phyloP scores from a whole-genome alignment of 2,888 invertebrate species.

The Heliconius sara region DNA sequence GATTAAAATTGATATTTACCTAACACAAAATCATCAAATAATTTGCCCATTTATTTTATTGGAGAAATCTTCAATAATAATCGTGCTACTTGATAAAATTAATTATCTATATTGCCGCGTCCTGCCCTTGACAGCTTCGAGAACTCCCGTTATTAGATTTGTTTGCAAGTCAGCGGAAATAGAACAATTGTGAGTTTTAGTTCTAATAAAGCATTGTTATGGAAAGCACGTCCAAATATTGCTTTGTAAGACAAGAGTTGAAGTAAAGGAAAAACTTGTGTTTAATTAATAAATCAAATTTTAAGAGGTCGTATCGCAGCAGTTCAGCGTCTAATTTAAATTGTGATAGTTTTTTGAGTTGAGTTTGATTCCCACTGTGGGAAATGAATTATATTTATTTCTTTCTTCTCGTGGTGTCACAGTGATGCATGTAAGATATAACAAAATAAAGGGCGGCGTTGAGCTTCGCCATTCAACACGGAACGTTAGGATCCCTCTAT shows the following conservation, averaged over 20 bases:
- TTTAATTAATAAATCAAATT: slow-evolving; percentile 7
- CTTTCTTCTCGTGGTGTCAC: too few relatives aligned
- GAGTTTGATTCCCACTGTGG: too few relatives aligned
- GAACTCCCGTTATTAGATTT: slow-evolving; percentile 50
- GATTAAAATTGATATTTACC: slow-evolving; percentile 4
- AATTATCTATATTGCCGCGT: slow-evolving; percentile 48
- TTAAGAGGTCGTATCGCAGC: background rate
- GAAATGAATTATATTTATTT: too few relatives aligned
- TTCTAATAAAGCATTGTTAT: slow-evolving; percentile 23
- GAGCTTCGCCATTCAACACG: too few relatives aligned
- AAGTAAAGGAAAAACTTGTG: background rate
- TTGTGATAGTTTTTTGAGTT: too few relatives aligned
- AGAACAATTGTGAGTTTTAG: slow-evolving; percentile 19
- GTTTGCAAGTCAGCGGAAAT: slow-evolving; percentile 30
- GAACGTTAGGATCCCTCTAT: too few relatives aligned
- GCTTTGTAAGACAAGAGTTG: background rate
- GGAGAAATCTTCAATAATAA: slow-evolving; percentile 40
- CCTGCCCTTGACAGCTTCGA: slow-evolving; percentile 43
- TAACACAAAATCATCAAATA: slow-evolving; percentile 32
- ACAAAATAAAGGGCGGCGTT: too few relatives aligned
- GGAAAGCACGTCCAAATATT: slow-evolving; percentile 25
- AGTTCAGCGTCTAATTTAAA: background rate
- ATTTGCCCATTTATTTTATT: slow-evolving; percentile 44
- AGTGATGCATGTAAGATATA: too few relatives aligned
- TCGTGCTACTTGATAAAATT: slow-evolving; percentile 47